Evolutionary conservation across 2,888 invertebrate genomes (phyloP), one percentile per base, ranked within the genome.

Genomic region (Laspeyria flexula): DNA sequence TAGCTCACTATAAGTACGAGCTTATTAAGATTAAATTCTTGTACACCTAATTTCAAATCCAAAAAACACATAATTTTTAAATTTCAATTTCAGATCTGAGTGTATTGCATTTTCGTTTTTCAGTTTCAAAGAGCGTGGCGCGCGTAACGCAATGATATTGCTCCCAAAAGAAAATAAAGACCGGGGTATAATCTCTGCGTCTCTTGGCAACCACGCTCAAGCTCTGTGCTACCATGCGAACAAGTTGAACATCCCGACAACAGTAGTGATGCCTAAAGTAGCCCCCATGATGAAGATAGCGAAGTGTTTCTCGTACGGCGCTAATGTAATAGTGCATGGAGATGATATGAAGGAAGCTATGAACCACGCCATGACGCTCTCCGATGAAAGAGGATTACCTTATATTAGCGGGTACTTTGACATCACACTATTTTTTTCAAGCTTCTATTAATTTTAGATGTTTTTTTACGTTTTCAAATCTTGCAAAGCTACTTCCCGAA

Each of bases 231-330:
- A 96, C 80, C 97, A 97, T 79, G 97, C 97, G 0, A 91, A 94
- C 64, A 93, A 94, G 52, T 90, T 97, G 6, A 91, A 92, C 31
- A 93, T 96, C 16, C 95, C 96, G 0, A 94, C 95, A 0, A 97
- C 96, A 0, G 97, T 99, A 3, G 97, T 99, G n/a, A 99, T 99
- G 99, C 99, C 99, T 0, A 95, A 95, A 30, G 95, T 97, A 0
- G 99, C 99, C 0, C 98, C 99, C 0, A 96, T 99, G 49, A 99
- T 99, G 98, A 99, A 99, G 91, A 96, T 99, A 40, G 95, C 97
- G 75, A 95, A 96, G 57, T 99, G 99, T 79, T 94, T 95, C 45
- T 95, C 95, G 43, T 96, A 95, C 78, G 96, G 97, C 5, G 98
- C 99, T 0, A 95, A 94, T 39, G 97, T 99, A 5, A 94, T 99